Evolutionary conservation across 2,888 invertebrate species (phyloP).

Genomic region (Diploptera punctata): DNA sequence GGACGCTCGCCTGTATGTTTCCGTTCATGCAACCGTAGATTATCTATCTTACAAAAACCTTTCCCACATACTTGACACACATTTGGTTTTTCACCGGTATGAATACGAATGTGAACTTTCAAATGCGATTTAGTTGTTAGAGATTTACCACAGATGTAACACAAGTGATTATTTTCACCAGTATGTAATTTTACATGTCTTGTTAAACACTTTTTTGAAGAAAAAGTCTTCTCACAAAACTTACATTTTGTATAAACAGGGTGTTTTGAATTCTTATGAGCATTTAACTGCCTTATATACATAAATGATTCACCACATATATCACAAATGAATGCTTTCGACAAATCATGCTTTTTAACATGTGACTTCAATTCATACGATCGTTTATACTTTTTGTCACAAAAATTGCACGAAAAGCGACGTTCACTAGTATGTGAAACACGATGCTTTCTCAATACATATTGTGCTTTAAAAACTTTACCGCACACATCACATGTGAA

Average conservation of each 20-base stretch:
- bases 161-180: conserved; percentile 51
- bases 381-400: not conserved
- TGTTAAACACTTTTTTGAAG: conserved; percentile 44
- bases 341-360: conserved; percentile 28
- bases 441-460: conserved; percentile 45
- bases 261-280: conserved; percentile 36
- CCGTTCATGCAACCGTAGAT: conserved; percentile 49
- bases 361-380: conserved; percentile 16
- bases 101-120: conserved; percentile 29
- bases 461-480: conserved; percentile 48
- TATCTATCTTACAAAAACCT: conserved; percentile 47
- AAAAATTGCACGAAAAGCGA: too few relatives aligned
- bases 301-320: conserved; percentile 36
- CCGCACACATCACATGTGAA: conserved; percentile 45
- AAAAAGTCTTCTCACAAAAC: conserved; percentile 47
- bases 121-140: conserved; percentile 20
- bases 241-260: conserved; percentile 18
- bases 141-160: conserved; percentile 54
- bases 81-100: conserved; percentile 37
- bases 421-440: conserved; percentile 55
- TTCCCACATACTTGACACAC: conserved; percentile 48
- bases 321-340: conserved; percentile 33
- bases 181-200: conserved; percentile 50
- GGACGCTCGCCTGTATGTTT: conserved; percentile 49
- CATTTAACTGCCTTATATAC: conserved; percentile 30